Base-by-base conservation (phyloP, 1,140 invertebrate genomes). In the Pantala flavescens region DNA sequence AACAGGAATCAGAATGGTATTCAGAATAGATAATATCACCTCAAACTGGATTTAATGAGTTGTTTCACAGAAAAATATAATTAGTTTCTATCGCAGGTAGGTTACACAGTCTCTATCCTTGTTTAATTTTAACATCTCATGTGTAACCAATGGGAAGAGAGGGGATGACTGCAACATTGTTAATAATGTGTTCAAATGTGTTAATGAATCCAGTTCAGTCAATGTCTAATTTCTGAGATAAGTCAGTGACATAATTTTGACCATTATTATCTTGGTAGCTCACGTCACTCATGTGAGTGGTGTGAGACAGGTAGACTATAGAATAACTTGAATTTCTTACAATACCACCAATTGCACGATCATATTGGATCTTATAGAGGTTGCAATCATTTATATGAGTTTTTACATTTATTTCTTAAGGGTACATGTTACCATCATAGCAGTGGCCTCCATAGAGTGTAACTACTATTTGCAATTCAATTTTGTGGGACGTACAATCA, bases 401-500 rank as follows among this genome's bases (percentile, higher is more conserved):
- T 63, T 63, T 63, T 63, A 63, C 49, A 63, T 21, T 63, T 63
- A 21, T 63, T 63, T 63, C 49, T 63, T 63, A 63, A 63, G 49
- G n/a, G 49, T 63, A 63, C 49, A 63, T 16, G 14, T 16, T 63
- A 63, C 49, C n/a, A 63, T 19, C 14, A 19, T 63, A 63, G 49
- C 49, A 63, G 49, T 63, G 49, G 49, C 49, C 49, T 63, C 49
- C 49, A 63, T 63, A 63, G 49, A 21, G 49, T 63, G 49, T 63
- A 36, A 63, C 49, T 63, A 63, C 49, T 63, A 19, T 21, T 63
- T 63, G 49, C 49, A 63, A 63, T 63, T 63, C 49, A 63, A 19
- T 63, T 63, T 63, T 63, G 49, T 63, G 49, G 49, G 49, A 63
- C 49, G n/a, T 63, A 36, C 49, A 63, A 63, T 63, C 49, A 63